Conservation (phyloP, 2,888 invertebrate species). For the Taphrorychus bicolor region DNA sequence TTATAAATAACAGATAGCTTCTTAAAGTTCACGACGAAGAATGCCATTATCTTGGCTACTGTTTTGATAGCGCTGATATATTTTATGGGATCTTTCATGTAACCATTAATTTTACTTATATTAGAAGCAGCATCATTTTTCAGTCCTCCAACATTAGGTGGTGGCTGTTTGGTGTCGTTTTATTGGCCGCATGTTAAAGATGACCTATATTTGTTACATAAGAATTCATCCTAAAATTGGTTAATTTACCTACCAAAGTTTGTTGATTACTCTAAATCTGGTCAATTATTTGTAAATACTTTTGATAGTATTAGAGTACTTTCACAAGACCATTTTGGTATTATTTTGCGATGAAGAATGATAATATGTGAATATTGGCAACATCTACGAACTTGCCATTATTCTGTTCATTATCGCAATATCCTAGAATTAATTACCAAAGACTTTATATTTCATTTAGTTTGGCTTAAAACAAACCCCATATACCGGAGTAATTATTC, state of each 20-base stretch:
- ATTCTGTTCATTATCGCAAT: background rate
- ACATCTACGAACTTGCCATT: too few relatives aligned
- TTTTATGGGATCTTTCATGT: conserved; percentile 14
- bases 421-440: background rate
- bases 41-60: conserved; percentile 16
- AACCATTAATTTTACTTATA: conserved; percentile 7
- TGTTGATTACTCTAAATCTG: too few relatives aligned
- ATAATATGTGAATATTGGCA: too few relatives aligned
- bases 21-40: conserved; percentile 17
- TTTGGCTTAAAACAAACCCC: background rate
- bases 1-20: conserved; percentile 20
- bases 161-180: background rate
- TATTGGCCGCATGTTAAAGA: background rate
- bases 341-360: too few relatives aligned
- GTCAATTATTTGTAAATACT: too few relatives aligned
- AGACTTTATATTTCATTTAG: background rate
- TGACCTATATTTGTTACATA: background rate
- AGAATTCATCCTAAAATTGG: background rate
- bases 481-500: conserved; percentile 32
- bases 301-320: too few relatives aligned
- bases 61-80: conserved; percentile 18
- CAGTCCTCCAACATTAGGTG: background rate
- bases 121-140: conserved; percentile 8
- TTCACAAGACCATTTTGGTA: too few relatives aligned
- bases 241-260: too few relatives aligned